Percentiles rank a stretch among this genome's conserved stretches.
Evolutionary conservation across 2,113 vertebrate species (phyloP).

Genomic region (Heteronetta atricapilla): DNA sequence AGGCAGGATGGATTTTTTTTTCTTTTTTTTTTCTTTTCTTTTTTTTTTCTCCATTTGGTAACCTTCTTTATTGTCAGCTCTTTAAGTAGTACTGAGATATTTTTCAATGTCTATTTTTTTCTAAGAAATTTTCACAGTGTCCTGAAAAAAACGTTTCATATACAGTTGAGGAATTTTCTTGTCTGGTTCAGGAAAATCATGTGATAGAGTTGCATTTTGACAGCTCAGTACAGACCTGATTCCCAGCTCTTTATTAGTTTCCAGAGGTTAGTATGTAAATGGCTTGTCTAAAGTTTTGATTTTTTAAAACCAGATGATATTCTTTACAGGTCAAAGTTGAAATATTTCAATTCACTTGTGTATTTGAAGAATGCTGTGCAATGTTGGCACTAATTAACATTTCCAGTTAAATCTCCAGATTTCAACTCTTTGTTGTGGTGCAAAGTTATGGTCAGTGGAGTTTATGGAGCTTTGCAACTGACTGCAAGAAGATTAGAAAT

Average conservation of each 20-base stretch:
- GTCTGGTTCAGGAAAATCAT: not conserved
- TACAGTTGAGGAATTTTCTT: conserved; percentile 69
- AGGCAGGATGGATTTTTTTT: too few relatives aligned
- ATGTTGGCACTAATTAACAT: not conserved
- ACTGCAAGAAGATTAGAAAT: not conserved
- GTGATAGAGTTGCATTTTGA: not conserved
- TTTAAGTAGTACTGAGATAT: not conserved
- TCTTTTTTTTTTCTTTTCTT: too few relatives aligned
- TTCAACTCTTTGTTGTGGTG: not conserved
- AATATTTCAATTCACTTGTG: not conserved
- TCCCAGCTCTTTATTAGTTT: not conserved
- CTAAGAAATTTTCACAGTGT: conserved; percentile 59
- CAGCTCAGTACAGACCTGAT: not conserved
- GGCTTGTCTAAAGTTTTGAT: not conserved
- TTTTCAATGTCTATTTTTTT: not conserved
- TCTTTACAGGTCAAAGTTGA: not conserved
- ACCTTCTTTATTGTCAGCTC: not conserved
- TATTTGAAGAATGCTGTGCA: not conserved
- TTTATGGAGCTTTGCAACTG: not conserved
- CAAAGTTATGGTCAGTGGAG: not conserved
- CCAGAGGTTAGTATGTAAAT: not conserved
- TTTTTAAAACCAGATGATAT: not conserved
- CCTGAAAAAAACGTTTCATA: conserved; percentile 1
- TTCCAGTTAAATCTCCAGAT: not conserved
- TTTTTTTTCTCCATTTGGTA: not conserved